Evolutionary conservation across 2,888 invertebrate genomes (phyloP).

Genomic region (Ophion slaviceki): DNA sequence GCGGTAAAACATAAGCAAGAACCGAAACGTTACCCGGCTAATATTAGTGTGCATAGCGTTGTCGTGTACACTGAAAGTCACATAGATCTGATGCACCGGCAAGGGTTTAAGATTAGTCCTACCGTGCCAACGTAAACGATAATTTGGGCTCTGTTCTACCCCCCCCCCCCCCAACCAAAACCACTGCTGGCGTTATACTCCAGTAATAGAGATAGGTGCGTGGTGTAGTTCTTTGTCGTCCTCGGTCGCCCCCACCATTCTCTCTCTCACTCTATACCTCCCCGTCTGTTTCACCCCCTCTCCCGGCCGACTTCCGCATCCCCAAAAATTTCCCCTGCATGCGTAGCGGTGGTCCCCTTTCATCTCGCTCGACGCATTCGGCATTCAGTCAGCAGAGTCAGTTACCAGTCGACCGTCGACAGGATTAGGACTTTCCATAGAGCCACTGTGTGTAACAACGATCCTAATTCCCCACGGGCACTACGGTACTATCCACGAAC

Average conservation of each 20-base stretch:
- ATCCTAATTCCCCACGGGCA: constrained; percentile 37
- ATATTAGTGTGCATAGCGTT: constrained; percentile 23
- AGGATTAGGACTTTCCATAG: constrained; percentile 73
- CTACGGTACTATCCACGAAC: constrained; percentile 15
- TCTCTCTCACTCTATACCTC: constrained; percentile 72
- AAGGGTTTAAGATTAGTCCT: constrained; percentile 26
- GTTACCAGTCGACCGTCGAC: constrained; percentile 82
- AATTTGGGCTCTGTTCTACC: constrained; percentile 69
- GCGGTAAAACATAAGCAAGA: constrained; percentile 30
- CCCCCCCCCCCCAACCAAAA: constrained; percentile 47
- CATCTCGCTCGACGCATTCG: constrained; percentile 81
- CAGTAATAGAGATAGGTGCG: constrained; percentile 83
- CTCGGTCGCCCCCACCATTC: constrained; percentile 70
- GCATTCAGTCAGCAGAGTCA: constrained; percentile 82
- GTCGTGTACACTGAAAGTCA: constrained; percentile 7
- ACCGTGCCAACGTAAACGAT: constrained; percentile 36
- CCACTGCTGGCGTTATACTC: constrained; percentile 77
- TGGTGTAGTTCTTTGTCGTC: constrained; percentile 76
- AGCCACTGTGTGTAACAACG: constrained; percentile 44
- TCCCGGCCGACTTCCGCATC: constrained; percentile 72
- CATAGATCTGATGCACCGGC: constrained; percentile 33
- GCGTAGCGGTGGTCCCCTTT: constrained; percentile 81
- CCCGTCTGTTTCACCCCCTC: constrained; percentile 82
- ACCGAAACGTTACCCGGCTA: constrained; percentile 22
- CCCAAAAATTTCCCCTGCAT: constrained; percentile 82